A percentile compares a stretch with the other conserved stretches of the same genome.
phyloP scores from a whole-genome alignment of 1,140 invertebrate species.

The Parasteatoda tepidariorum region DNA sequence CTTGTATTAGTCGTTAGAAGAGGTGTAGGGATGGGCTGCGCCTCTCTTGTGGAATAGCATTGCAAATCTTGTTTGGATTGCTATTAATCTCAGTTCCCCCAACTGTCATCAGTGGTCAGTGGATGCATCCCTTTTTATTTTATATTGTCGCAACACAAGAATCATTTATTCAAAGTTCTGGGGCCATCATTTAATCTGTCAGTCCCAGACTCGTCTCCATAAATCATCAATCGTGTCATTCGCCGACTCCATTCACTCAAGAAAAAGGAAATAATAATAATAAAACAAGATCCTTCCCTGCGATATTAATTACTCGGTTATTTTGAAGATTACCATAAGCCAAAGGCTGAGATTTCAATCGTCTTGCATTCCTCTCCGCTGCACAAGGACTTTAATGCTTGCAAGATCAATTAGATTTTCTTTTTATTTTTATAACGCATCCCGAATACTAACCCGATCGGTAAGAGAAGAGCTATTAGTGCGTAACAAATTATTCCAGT shows the following conservation, averaged over 20 bases:
- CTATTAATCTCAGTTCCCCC: conserved; percentile 16
- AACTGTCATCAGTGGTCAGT: conserved; percentile 16
- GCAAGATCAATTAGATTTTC: too few species aligned
- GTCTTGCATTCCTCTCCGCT: neutral
- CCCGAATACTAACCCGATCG: too few species aligned
- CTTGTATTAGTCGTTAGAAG: too few species aligned
- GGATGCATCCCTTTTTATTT: conserved; percentile 3
- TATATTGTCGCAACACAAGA: neutral
- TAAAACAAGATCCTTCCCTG: conserved; percentile 7
- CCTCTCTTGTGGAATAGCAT: too few species aligned
- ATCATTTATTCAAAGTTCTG: conserved; percentile 51
- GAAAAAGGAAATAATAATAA: too few species aligned
- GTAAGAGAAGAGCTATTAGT: too few species aligned
- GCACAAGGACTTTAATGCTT: neutral
- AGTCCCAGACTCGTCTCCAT: conserved; percentile 25
- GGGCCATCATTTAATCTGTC: conserved; percentile 53
- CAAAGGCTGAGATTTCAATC: neutral
- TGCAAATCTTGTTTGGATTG: conserved; percentile 18
- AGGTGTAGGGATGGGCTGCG: too few species aligned
- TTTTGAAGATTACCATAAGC: conserved; percentile 12
- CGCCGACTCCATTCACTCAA: conserved; percentile 7
- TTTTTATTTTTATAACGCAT: too few species aligned
- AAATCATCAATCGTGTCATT: conserved; percentile 56
- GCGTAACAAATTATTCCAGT: too few species aligned
- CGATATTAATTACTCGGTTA: conserved; percentile 35